Conservation (phyloP, 2,797 vertebrate genomes). For the Acipenser ruthenus region DNA sequence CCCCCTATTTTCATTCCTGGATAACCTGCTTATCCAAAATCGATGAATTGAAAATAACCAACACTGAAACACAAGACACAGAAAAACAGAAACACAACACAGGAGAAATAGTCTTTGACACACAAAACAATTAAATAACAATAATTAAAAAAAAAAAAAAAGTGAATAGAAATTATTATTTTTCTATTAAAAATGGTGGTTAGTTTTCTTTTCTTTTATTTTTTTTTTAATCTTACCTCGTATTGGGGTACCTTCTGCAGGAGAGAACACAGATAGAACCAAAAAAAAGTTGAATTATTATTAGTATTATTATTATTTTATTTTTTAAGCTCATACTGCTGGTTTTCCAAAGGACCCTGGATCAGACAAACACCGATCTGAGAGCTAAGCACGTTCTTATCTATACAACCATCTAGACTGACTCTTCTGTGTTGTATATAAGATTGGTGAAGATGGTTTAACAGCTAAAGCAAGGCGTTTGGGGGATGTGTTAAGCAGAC, state of each 20-base stretch:
- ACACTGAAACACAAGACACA: constrained; percentile 28
- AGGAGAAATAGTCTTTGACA: constrained; percentile 2
- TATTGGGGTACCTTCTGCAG: constrained; percentile 94
- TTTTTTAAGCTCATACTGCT: constrained; percentile 39
- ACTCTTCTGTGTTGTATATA: too few relatives aligned
- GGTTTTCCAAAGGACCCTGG: constrained; percentile 44
- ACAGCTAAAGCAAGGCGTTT: too few relatives aligned
- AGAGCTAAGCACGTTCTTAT: not conserved
- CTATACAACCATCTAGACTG: too few relatives aligned
- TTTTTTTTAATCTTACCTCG: constrained; percentile 79
- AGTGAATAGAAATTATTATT: constrained; percentile 15
- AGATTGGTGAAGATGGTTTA: too few relatives aligned
- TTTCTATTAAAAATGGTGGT: constrained; percentile 32
- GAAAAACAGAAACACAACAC: constrained; percentile 10
- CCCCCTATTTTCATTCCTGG: constrained; percentile 21
- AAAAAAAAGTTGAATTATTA: constrained; percentile 68
- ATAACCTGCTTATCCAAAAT: constrained; percentile 29
- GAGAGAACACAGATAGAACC: constrained; percentile 81
- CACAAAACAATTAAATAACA: not conserved
- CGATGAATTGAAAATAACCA: constrained; percentile 19
- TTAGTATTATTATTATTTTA: constrained; percentile 32
- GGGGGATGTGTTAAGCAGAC: too few relatives aligned
- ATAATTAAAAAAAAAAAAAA: constrained; percentile 14
- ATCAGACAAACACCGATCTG: not conserved
- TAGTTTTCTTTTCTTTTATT: constrained; percentile 7